Base-by-base conservation (phyloP, 2,888 invertebrate species). In the Aspidapion aeneum region DNA sequence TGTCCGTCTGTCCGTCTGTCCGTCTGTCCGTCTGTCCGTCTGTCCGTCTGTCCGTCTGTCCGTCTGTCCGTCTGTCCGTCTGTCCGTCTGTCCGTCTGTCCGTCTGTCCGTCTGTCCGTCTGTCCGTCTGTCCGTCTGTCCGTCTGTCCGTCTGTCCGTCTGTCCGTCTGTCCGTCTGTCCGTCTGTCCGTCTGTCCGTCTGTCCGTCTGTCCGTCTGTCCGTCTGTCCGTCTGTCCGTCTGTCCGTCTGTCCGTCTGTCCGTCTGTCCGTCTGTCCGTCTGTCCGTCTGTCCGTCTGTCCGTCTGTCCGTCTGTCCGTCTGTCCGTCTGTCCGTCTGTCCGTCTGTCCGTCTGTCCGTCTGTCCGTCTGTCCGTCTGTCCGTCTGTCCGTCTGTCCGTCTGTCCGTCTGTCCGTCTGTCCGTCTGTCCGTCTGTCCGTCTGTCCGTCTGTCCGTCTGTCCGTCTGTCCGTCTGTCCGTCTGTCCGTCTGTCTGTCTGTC, bases 121-220 rank as follows among this genome's bases (percentile, higher is more conserved):
- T 56, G 60, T 60, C 60, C 56, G 60, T 56, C 60, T 60, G 60
- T 60, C 60, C 22, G 60, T 56, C 60, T 60, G 60, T 60, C 60
- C 56, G 60, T 56, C 60, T 56, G 60, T 60, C 60, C 56, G 60
- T 56, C 60, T 60, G 60, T 60, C 60, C 56, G 60, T 56, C 60
- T 56, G 60, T 60, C 60, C 56, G 60, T 56, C 60, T 60, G 60
- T 60, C 60, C 22, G 60, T 56, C 60, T 60, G 60, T 61, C 61
- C 57, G 61, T 57, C 61, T 57, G 61, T 61, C 61, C 57, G 61
- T 57, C 61, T 61, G 61, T 61, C 60, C 22, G 61, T 57, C 61
- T 61, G 61, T 61, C 60, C 57, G 61, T 61, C 61, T 61, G 61
- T 57, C 61, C 49, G 61, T 61, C 61, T 57, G 61, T 57, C 61